Evolutionary conservation across 2,888 invertebrate genomes (phyloP).

Genomic region (Flabesymbios commensalis): DNA sequence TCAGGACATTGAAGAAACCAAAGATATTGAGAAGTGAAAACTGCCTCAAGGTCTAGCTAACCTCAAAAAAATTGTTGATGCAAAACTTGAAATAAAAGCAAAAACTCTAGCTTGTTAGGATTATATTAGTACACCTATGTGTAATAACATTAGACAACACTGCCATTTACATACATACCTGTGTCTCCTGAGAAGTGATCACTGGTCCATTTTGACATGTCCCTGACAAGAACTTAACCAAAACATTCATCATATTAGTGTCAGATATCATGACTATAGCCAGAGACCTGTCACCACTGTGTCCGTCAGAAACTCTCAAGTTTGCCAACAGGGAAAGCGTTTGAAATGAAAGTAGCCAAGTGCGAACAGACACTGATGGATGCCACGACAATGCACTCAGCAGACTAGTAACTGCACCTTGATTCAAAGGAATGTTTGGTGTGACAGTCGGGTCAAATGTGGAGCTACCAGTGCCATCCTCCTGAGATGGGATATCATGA

Average conservation of each 20-base stretch:
- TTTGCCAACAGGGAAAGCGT: conserved; percentile 76
- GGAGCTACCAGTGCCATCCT: conserved; percentile 24
- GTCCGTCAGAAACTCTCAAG: conserved; percentile 54
- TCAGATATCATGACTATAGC: conserved; percentile 51
- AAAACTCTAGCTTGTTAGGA: too few species aligned
- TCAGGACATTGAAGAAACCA: too few species aligned
- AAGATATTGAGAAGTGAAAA: too few species aligned
- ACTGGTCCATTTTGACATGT: conserved; percentile 2
- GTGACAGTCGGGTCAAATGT: conserved; percentile 46
- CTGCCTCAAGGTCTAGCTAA: too few species aligned
- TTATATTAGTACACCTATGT: too few species aligned
- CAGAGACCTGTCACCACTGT: conserved; percentile 37
- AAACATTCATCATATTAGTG: conserved; percentile 47
- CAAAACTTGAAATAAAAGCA: too few species aligned
- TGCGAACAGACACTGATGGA: conserved; percentile 71
- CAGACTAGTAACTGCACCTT: conserved; percentile 68
- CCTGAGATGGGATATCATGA: conserved; percentile 63
- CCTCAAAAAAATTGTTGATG: too few species aligned
- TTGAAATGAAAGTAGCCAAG: conserved; percentile 80
- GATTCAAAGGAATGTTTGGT: conserved; percentile 65
- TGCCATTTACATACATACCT: too few species aligned
- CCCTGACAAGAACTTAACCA: conserved; percentile 53
- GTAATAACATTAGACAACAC: too few species aligned
- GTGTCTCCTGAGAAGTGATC: conserved; percentile 13
- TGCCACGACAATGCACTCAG: conserved; percentile 72